Conservation (phyloP, 2,797 vertebrate species). For the Sciurus vulgaris region DNA sequence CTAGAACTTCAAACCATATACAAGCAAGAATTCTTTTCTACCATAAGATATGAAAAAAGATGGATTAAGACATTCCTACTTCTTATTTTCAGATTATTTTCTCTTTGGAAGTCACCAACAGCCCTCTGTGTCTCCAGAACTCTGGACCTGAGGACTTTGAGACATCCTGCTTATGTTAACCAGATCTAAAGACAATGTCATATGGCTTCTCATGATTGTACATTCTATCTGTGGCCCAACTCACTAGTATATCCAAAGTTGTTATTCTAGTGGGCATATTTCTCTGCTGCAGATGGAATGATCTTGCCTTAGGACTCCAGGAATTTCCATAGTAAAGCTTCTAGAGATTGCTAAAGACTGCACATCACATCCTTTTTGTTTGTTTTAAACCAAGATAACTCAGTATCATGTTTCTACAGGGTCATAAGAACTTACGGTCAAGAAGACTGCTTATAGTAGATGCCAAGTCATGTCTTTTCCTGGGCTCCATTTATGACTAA, state of each 20-base stretch:
- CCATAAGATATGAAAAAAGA: background rate
- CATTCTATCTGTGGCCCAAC: background rate
- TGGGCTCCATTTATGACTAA: background rate
- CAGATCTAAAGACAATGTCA: background rate
- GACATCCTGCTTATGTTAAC: background rate
- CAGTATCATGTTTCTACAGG: rapidly evolving
- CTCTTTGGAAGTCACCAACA: background rate
- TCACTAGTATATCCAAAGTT: background rate
- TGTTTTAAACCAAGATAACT: background rate
- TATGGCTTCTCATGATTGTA: background rate
- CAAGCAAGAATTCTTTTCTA: background rate
- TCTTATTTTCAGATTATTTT: background rate
- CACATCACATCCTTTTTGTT: background rate
- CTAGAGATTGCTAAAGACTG: background rate
- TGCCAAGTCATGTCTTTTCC: background rate
- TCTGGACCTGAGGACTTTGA: background rate
- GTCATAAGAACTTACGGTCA: background rate
- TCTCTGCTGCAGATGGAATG: background rate
- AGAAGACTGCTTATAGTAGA: background rate
- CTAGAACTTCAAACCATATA: background rate
- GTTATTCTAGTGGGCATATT: background rate
- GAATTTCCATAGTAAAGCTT: background rate
- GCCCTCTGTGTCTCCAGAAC: background rate
- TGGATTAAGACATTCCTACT: background rate
- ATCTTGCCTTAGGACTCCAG: background rate